Base-by-base conservation (phyloP, 2,888 invertebrate species). In the Harpagoxenus sublaevis region DNA sequence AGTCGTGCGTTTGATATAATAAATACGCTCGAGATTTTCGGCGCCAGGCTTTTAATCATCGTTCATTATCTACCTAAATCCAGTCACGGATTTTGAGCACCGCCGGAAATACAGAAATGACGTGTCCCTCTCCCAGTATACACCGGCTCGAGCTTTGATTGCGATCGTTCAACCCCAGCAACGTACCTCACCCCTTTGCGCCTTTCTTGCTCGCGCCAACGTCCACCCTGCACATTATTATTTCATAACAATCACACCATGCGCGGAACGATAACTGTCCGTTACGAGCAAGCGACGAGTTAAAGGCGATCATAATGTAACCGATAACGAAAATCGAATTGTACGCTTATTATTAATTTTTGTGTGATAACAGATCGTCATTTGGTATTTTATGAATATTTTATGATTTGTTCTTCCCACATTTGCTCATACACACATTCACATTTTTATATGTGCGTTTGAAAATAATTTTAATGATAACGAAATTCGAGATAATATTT, bases 241-340 rank as follows among this genome's bases (percentile, higher is more conserved):
- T 93, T 94, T 93, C 92, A 94, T 93, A 92, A 92, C 91, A 93
- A 93, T 94, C 91, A 90, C 92, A 90, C 89, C 89, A 87, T 86
- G 82, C 89, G 86, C 87, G 87, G 91, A 89, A 91, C 91, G 92
- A 93, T 93, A 92, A 93, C 91, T 91, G 91, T 92, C 92, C 88
- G 90, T 89, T 89, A 87, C 87, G 82, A 84, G 84, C 89, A 78
- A 84, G 65, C 65, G 74, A 66, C 23, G 42, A 68, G 73, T 81
- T 81, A 63, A 70, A 66, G 62, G 15, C 55, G 42, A 53, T 78
- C 39, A 31, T 65, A 66, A 77, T 45, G 51, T 35, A 5, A 15
- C 42, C 15, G 66, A 66, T 66, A 66, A 78, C 39, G 55, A 55
- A 77, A 78, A 63, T 77, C 39, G n/a, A 39, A 12, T 66, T 66